phyloP scores from a whole-genome alignment of 1,140 invertebrate genomes.

The Apis cerana region DNA sequence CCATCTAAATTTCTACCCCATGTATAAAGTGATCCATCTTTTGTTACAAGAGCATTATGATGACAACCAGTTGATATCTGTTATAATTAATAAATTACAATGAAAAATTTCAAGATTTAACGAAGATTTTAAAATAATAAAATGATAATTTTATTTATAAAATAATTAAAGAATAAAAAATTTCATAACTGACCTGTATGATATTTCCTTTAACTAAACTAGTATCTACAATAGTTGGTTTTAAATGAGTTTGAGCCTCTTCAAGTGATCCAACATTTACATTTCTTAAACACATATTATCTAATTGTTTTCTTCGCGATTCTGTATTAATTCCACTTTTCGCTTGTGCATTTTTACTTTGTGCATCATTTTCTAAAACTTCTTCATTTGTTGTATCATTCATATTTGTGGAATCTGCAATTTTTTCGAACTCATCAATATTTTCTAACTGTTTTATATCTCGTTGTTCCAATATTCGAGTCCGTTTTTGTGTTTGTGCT shows the following conservation, averaged over 20 bases:
- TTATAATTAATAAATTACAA: background rate
- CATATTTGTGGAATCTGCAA: conserved; percentile 25
- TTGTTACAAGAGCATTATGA: conserved; percentile 86
- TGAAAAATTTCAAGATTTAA: background rate
- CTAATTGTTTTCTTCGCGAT: conserved; percentile 32
- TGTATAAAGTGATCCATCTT: conserved; percentile 84
- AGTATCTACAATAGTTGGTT: conserved; percentile 83
- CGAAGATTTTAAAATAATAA: background rate
- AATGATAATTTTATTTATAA: background rate
- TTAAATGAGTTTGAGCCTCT: conserved; percentile 80
- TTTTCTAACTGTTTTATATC: conserved; percentile 71
- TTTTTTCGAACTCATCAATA: conserved; percentile 56
- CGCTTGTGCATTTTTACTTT: conserved; percentile 55
- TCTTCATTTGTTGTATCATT: conserved; percentile 51
- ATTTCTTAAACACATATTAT: conserved; percentile 59
- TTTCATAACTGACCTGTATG: conserved; percentile 77
- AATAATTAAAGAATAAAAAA: background rate
- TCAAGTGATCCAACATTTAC: conserved; percentile 71
- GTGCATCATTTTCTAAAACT: conserved; percentile 34
- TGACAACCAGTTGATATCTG: conserved; percentile 86
- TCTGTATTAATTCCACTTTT: conserved; percentile 42
- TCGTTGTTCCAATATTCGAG: conserved; percentile 81
- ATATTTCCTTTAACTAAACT: conserved; percentile 83
- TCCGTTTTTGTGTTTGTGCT: conserved; percentile 84
- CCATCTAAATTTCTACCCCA: conserved; percentile 89